Percentiles rank a stretch among this genome's conserved stretches.
These are phyloP conservation scores for Wiebesia pumilae DNA, from an alignment of 1,140 invertebrate species.

Conservation along the genomic window DNA sequence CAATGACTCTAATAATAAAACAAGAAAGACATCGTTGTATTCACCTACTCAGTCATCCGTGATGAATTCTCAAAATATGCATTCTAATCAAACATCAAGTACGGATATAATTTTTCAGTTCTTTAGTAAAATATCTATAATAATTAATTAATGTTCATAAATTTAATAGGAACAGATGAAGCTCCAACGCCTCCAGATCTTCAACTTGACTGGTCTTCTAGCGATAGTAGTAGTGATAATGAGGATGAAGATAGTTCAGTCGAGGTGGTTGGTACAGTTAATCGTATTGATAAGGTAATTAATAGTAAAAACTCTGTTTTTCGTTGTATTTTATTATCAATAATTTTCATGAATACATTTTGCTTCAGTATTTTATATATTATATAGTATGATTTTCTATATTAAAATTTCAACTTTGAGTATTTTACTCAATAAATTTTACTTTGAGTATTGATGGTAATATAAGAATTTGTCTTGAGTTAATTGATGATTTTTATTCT, in stretches of 20 bases:
- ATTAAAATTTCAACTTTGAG: neutral
- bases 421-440: no score
- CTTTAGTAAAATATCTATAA: slow-evolving; percentile 25
- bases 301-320: neutral
- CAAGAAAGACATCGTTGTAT: slow-evolving; percentile 41
- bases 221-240: slow-evolving; percentile 63
- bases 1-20: slow-evolving; percentile 31
- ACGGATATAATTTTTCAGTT: slow-evolving; percentile 44
- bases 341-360: slow-evolving; percentile 6
- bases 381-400: neutral
- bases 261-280: slow-evolving; percentile 73
- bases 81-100: slow-evolving; percentile 60
- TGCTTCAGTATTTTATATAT: neutral
- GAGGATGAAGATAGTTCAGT: slow-evolving; percentile 79
- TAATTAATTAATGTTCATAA: slow-evolving; percentile 46
- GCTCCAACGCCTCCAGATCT: slow-evolving; percentile 84
- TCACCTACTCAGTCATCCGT: slow-evolving; percentile 55
- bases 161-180: slow-evolving; percentile 66
- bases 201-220: slow-evolving; percentile 85
- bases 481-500: slow-evolving; percentile 15
- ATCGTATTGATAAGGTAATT: slow-evolving; percentile 63
- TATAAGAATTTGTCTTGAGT: neutral
- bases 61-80: slow-evolving; percentile 58
- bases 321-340: neutral
- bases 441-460: no score